A percentile compares a stretch with the other conserved stretches of the same genome.
phyloP scores from a whole-genome alignment of 2,888 invertebrate genomes.

The Scaptomyza cyrtandrae region DNA sequence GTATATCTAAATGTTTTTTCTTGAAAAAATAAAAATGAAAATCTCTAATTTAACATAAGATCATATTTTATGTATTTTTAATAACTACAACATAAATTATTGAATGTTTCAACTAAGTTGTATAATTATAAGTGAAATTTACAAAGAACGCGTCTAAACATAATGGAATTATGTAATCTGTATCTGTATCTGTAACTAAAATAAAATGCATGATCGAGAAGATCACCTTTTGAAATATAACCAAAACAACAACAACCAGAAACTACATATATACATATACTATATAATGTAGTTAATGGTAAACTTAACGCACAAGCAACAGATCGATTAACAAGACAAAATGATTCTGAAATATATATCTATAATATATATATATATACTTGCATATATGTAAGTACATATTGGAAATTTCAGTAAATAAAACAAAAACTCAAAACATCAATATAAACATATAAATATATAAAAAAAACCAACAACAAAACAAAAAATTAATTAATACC shows the following conservation, averaged over 20 bases:
- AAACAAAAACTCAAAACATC: slow-evolving; percentile 19
- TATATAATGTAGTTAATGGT: slow-evolving; percentile 22
- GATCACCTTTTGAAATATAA: slow-evolving; percentile 36
- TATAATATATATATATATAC: slow-evolving; percentile 20
- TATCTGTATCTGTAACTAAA: slow-evolving; percentile 38
- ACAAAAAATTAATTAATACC: too few relatives aligned
- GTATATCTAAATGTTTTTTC: slow-evolving; percentile 69
- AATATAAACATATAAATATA: slow-evolving; percentile 55
- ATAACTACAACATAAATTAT: slow-evolving; percentile 62
- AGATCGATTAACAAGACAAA: slow-evolving; percentile 27
- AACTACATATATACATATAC: slow-evolving; percentile 12
- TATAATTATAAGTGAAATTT: slow-evolving; percentile 76
- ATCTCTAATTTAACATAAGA: slow-evolving; percentile 70
- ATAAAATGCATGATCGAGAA: slow-evolving; percentile 6
- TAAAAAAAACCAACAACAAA: slow-evolving; percentile 32
- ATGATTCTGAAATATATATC: slow-evolving; percentile 22
- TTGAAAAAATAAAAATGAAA: slow-evolving; percentile 39
- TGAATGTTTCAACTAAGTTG: slow-evolving; percentile 80
- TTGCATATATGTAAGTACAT: slow-evolving; percentile 30
- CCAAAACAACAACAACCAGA: slow-evolving; percentile 47
- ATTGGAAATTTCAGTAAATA: slow-evolving; percentile 51
- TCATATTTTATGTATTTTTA: slow-evolving; percentile 74
- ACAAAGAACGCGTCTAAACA: slow-evolving; percentile 54
- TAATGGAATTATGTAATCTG: slow-evolving; percentile 74
- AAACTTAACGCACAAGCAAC: slow-evolving; percentile 56